Evolutionary conservation across 2,113 vertebrate species (phyloP).

Genomic region (Phalacrocorax carbo): DNA sequence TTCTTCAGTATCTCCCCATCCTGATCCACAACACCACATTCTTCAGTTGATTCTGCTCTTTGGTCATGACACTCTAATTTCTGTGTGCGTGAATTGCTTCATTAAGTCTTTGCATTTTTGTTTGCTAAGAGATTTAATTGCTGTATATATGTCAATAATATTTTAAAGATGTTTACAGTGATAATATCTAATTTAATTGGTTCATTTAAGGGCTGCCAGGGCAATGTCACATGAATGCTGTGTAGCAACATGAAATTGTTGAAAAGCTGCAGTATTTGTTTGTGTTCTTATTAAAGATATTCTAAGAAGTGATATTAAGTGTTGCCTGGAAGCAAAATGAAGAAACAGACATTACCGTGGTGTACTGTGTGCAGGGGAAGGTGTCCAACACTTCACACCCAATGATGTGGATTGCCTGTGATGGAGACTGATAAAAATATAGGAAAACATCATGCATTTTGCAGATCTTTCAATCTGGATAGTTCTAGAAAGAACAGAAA

Average conservation of each 20-base stretch:
- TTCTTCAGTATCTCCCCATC: background rate
- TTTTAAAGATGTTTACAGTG: constrained; percentile 38
- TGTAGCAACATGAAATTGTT: background rate
- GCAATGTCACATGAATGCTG: background rate
- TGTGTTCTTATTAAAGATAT: background rate
- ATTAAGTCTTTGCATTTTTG: constrained; percentile 9
- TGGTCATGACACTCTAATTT: background rate
- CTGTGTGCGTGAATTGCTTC: background rate
- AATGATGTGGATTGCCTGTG: background rate
- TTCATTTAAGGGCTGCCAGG: background rate
- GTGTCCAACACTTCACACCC: background rate
- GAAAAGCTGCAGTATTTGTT: background rate
- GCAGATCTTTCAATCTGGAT: background rate
- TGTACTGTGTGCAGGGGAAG: background rate
- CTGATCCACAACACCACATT: background rate
- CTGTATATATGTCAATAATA: constrained; percentile 1
- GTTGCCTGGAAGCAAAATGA: background rate
- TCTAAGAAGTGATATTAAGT: background rate
- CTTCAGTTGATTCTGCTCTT: background rate
- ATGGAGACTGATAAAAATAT: background rate
- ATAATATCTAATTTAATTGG: constrained; percentile 31
- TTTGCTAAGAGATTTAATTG: constrained; percentile 46
- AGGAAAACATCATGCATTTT: background rate
- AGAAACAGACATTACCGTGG: background rate
- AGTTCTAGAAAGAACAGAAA: background rate